These are phyloP conservation scores for Epinotia ramella DNA, from an alignment of 2,888 invertebrate species.

Conservation along the genomic window DNA sequence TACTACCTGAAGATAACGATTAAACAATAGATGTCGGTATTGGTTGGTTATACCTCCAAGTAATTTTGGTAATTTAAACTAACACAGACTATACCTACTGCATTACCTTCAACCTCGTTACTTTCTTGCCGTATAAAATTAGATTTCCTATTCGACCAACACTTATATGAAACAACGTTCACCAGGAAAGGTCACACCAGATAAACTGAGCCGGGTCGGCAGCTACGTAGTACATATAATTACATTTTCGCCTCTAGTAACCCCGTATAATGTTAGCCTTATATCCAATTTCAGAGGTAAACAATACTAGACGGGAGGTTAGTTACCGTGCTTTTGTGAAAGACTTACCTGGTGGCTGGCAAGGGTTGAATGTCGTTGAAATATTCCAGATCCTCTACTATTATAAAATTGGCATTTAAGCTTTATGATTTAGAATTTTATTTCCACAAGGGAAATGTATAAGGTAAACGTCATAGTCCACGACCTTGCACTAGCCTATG, in stretches of 20 bases:
- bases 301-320: constrained; percentile 53
- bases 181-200: constrained; percentile 27
- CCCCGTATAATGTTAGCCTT: constrained; percentile 57
- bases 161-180: constrained; percentile 10
- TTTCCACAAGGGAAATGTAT: no score
- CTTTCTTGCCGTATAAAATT: not conserved
- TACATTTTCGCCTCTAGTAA: constrained; percentile 59
- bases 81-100: not conserved
- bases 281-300: constrained; percentile 69
- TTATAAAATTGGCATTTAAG: not conserved
- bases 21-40: no score
- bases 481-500: no score
- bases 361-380: constrained; percentile 23
- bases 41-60: no score
- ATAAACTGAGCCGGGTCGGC: constrained; percentile 30
- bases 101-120: not conserved
- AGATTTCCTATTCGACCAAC: not conserved
- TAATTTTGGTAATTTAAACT: no score
- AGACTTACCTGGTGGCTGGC: constrained; percentile 8
- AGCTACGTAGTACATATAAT: constrained; percentile 54
- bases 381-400: constrained; percentile 22
- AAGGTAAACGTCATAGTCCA: no score
- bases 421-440: no score
- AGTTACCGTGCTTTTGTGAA: constrained; percentile 52
- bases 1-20: no score